Percentiles rank a stretch among this genome's conserved stretches.
Conservation (phyloP, 2,888 invertebrate genomes). For the Synanthedon myopaeformis region DNA sequence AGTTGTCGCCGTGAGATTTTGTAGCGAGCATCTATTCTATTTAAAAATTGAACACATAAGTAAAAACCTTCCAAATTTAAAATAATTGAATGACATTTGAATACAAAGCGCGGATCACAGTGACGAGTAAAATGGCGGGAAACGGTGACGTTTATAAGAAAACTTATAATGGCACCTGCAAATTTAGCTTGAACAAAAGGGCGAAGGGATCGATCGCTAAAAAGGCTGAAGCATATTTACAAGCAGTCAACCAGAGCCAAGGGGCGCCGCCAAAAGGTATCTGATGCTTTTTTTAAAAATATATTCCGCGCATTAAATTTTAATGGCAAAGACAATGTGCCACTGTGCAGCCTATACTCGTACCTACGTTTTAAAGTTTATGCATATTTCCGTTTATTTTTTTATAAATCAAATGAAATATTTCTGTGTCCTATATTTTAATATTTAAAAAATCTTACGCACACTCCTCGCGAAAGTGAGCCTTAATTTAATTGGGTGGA, state of each 20-base stretch:
- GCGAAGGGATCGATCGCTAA: constrained; percentile 39
- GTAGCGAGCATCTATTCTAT: constrained; percentile 15
- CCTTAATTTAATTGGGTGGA: no score
- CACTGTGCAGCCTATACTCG: no score
- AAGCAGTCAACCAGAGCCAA: constrained; percentile 45
- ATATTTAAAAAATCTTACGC: no score
- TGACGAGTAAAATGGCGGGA: constrained; percentile 34
- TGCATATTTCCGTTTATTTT: no score
- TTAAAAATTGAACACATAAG: not conserved
- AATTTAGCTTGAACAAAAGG: constrained; percentile 34
- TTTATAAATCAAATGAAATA: no score
- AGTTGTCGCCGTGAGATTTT: constrained; percentile 15
- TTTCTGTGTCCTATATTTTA: no score
- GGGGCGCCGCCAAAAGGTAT: constrained; percentile 26
- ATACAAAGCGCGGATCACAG: constrained; percentile 40
- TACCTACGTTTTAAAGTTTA: no score
- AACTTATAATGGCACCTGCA: constrained; percentile 37
- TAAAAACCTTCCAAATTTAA: constrained; percentile 1
- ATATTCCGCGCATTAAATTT: no score
- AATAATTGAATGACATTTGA: constrained; percentile 33
- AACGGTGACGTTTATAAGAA: constrained; percentile 39
- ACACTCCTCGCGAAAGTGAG: no score
- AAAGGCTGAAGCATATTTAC: constrained; percentile 49
- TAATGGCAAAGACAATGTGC: no score
- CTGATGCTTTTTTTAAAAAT: not conserved